Evolutionary conservation across 1,140 invertebrate genomes (phyloP), one percentile per base, ranked within the genome.

Genomic region (Zaprionus vittiger): DNA sequence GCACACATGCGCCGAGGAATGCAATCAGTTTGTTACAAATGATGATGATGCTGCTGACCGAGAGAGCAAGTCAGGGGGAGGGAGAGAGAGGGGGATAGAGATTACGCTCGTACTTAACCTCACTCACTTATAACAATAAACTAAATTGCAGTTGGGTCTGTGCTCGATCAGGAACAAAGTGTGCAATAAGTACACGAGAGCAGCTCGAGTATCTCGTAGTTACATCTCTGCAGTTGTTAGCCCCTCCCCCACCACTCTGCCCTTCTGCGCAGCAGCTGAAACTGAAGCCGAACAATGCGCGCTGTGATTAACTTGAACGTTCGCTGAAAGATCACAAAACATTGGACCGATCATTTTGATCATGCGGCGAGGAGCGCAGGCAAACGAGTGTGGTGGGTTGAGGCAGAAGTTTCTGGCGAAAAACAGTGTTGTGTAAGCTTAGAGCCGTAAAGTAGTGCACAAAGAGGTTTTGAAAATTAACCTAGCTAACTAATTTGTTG

Each of bases 121-220:
- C 87, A 90, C 80, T 86, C 83, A 87, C 83, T 91, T 91, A 90
- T 91, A 91, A 91, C 90, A 91, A 91, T 91, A 91, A 91, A 91
- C 82, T 83, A 91, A 91, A 91, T 91, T 91, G 81, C 83, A 81
- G 72, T 69, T 69, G 63, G 59, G 57, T 44, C 69, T 26, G 62
- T 64, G 41, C 66, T 57, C 77, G 79, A 81, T 79, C 78, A 70
- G 74, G 80, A 89, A 89, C 84, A 89, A 87, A 81, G 85, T 84
- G 79, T 89, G 84, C 75, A 65, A 75, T 60, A 70, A 77, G 83
- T 52, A 52, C 47, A 9, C 41, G 41, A 47, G 47, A 22, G 47
- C 20, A 52, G 17, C 20, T 12, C 41, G 47, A 52, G 47, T 66
- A 69, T 71, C 80, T 83, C 76, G 80, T 83, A 78, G 73, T 78